Conservation (phyloP, 2,113 vertebrate genomes). For the Phycodurus eques region DNA sequence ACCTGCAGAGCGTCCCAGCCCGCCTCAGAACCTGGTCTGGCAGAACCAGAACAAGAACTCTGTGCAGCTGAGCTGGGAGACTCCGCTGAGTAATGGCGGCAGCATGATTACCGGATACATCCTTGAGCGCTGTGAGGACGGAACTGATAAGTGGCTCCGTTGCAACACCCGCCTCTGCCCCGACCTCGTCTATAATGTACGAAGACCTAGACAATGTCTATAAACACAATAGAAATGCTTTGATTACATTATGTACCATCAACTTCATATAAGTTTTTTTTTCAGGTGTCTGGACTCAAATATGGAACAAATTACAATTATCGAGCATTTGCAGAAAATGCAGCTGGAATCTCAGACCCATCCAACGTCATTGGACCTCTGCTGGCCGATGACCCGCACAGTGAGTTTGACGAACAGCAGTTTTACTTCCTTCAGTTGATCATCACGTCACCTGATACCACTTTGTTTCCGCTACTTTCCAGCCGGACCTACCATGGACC, state of each 20-base stretch:
- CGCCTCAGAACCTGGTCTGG: slow-evolving; percentile 84
- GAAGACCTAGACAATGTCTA: neutral
- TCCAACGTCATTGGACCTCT: slow-evolving; percentile 88
- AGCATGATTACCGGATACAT: slow-evolving; percentile 91
- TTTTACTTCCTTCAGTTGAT: neutral
- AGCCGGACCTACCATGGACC: slow-evolving; percentile 89
- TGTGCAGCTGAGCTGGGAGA: slow-evolving; percentile 92
- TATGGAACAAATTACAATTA: slow-evolving; percentile 88
- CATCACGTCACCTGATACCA: neutral
- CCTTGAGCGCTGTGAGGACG: slow-evolving; percentile 86
- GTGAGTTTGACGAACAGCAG: slow-evolving; percentile 76
- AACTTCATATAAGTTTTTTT: neutral
- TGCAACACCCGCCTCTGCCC: slow-evolving; percentile 88
- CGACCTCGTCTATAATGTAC: slow-evolving; percentile 87
- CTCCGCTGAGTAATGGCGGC: slow-evolving; percentile 87
- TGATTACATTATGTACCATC: neutral
- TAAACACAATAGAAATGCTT: neutral
- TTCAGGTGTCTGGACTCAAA: slow-evolving; percentile 88
- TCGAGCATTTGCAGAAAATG: slow-evolving; percentile 92
- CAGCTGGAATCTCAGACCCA: slow-evolving; percentile 91
- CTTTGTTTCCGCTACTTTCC: neutral
- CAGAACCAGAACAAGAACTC: slow-evolving; percentile 89
- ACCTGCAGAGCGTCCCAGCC: slow-evolving; percentile 86
- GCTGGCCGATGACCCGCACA: slow-evolving; percentile 86
- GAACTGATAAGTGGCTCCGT: slow-evolving; percentile 88